Evolutionary conservation across 2,888 invertebrate species (phyloP), one percentile per base, ranked within the genome.

Genomic region (Oxyteleia sp.): DNA sequence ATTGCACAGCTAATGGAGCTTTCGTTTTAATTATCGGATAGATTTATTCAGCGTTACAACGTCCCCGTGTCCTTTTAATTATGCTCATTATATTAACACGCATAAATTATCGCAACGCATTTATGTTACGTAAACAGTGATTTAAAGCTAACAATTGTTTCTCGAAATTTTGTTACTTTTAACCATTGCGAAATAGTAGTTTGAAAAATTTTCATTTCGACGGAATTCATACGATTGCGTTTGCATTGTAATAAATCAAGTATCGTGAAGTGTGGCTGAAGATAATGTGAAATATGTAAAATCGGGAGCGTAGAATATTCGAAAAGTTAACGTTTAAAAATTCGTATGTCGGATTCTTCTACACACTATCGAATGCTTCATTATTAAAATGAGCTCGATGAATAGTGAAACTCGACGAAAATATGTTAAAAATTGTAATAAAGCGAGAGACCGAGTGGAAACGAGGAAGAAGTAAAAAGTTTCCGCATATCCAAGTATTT

Each of bases 401-500:
- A 79, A 71, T 79, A 35, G 71, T 45, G 61, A 79, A 79, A 63
- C 23, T 79, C 49, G 53, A 63, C 51, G 53, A 71, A 79, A 71
- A 79, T 78, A 64, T 74, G 78, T 79, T 61, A 57, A 74, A 79
- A 79, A 74, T 82, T 82, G 68, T 26, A 45, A 5, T 45, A 0
- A 29, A 57, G 45, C 26, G 49, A 45, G 57, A 69, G 32, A 35
- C 20, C n/a, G 15, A 45, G 35, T 20, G 13, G 15, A 16, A 63
- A 32, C 32, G 29, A 61, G 26, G 8, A 41, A 64, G 45, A 64
- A 71, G 32, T 29, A 63, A 82, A 72, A 84, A 71, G 64, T 66
- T 75, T 64, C 23, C 29, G 80, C 72, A 80, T 66, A 80, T 84
- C 64, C 57, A 64, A 75, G 76, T 64, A 78, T 71, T 68, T 68